Base-by-base conservation (phyloP, 2,113 vertebrate genomes). In the Sylvilagus bachmani region DNA sequence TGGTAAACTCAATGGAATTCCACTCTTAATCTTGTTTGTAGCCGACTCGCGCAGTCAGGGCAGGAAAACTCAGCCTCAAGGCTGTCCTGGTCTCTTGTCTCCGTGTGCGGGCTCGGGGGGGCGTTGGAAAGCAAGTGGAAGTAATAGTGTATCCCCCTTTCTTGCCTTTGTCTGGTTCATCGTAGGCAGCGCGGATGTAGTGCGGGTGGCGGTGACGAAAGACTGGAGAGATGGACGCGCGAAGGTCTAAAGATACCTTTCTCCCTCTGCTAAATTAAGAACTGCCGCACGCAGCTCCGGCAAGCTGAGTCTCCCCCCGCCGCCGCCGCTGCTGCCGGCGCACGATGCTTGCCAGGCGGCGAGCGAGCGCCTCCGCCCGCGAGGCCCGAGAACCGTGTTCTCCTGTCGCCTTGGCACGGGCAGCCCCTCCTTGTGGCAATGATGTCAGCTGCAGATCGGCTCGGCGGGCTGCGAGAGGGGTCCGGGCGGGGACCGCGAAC, bases 81-180 rank as follows among this genome's bases (percentile, higher is more conserved):
- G 49, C 24, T 89, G n/a, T 78, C 69, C 69, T 93, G 74, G 36
- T 6, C 13, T n/a, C 25, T 29, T 66, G n/a, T 67, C 73, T 53
- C 44, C 9, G 78, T 61, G 85, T 24, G 86, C 5, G 19, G 21
- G 38, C 27, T 22, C n/a, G n/a, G n/a, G 14, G 53, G 14, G 14
- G 36, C 62, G 67, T 78, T 66, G 67, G 67, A 81, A 66, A 92
- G 29, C n/a, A 58, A 70, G 55, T n/a, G 17, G 9, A 93, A 87
- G 49, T 89, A 84, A 92, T 24, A 44, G 64, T 61, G 13, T 51
- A 29, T 74, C 9, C 70, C 44, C 38, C 79, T 78, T 73, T 90
- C 82, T 88, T 83, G 74, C 81, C 87, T 96, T 94, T 93, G 94
- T 96, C 49, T 96, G 92, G 87, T 38, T 96, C 36, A 13, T 61